Evolutionary conservation across 2,888 invertebrate species (phyloP), one percentile per base, ranked within the genome.

Genomic region (Neuroscelio doddi): DNA sequence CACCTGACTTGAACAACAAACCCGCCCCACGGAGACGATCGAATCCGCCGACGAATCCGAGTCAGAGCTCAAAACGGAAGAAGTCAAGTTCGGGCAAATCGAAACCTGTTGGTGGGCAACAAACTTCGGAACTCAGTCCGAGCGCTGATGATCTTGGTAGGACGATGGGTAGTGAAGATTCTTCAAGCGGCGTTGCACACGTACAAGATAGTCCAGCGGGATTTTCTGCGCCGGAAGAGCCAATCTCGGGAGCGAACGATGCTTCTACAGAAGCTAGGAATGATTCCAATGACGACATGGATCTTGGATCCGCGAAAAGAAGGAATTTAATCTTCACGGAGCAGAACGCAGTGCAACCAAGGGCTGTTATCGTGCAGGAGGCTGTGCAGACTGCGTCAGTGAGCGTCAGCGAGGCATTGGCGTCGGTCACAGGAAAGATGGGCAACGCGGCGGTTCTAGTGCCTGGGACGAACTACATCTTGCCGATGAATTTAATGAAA

Each of bases 1-100:
- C 92, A 0, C 93, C 93, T 0, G 93, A 93, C 82, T 80, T 90
- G 36, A 93, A 93, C 77, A 92, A 93, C 79, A 93, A 93, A 81
- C 93, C 93, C 0, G 93, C 93, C 0, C 93, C 93, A 0, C 87
- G 93, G 36, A 86, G 93, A 71, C 87, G 93, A 51, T 90, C 92
- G 0, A 92, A 93, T 81, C 90, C 90, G 9, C 91, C 92, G 0
- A 89, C 91, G 1, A 91, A 90, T 84, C 90, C 92, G 0, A 89
- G 88, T 45, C 90, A 91, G 12, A 90, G 90, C 36, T 88, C 89
- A 0, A 91, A 92, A 65, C 88, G 92, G 36, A 90, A 92, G 74
- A 92, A 92, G 79, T 89, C 90, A 52, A 88, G 88, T 16, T 89
- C 88, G 0, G 83, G 88, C 55, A 87, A 89, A 32, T 87, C 89